phyloP scores from a whole-genome alignment of 2,797 vertebrate genomes.

The Semaprochilodus insignis region DNA sequence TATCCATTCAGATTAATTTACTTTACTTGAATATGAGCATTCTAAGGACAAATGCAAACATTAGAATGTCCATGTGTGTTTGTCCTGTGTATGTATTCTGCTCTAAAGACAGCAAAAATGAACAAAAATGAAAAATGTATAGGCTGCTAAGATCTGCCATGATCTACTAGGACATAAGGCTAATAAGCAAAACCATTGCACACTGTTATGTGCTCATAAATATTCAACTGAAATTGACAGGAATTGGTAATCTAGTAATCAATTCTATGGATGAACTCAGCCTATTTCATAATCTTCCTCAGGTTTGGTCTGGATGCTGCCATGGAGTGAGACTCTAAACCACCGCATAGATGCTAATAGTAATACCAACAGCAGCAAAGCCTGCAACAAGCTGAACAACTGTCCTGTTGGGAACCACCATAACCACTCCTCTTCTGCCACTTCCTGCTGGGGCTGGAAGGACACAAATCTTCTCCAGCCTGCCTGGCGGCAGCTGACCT shows the following conservation, averaged over 20 bases:
- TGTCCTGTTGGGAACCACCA: slow-evolving; percentile 58
- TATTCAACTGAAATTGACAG: background rate
- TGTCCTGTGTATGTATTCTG: too few species aligned
- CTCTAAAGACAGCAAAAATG: too few species aligned
- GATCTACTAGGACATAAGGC: background rate
- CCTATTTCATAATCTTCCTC: slow-evolving; percentile 11
- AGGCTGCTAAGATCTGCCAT: background rate
- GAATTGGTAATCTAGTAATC: background rate
- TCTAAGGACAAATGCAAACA: too few species aligned
- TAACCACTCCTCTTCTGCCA: background rate
- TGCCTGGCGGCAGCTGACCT: slow-evolving; percentile 79
- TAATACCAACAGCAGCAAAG: slow-evolving; percentile 33
- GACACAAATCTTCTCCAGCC: slow-evolving; percentile 63
- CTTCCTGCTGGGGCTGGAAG: slow-evolving; percentile 22
- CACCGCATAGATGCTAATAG: slow-evolving; percentile 64
- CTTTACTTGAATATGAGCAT: too few species aligned
- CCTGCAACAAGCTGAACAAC: slow-evolving; percentile 63
- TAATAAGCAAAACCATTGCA: background rate
- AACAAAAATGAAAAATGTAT: background rate
- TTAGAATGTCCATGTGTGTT: too few species aligned
- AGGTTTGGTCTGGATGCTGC: slow-evolving; percentile 92
- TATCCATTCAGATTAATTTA: too few species aligned
- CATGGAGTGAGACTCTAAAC: slow-evolving; percentile 77
- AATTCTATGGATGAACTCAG: background rate
- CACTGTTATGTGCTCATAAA: background rate